phyloP scores from a whole-genome alignment of 2,797 vertebrate species.

The Muscicapa comitata region DNA sequence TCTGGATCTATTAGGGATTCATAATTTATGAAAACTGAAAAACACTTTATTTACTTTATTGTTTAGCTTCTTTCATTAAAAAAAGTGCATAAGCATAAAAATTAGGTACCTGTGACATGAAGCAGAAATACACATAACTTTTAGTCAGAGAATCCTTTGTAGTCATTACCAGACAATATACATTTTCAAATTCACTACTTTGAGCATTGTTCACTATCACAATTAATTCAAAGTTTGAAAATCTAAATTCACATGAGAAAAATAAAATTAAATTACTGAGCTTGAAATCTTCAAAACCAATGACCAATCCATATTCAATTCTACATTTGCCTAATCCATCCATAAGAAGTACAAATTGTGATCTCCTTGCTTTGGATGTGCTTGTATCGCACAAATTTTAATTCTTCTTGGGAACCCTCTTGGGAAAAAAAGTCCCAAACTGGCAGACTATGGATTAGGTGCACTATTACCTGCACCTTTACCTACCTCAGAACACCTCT shows the following conservation, averaged over 20 bases:
- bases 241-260: background rate
- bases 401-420: constrained; percentile 22
- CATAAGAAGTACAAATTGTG: background rate
- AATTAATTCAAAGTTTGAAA: background rate
- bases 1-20: background rate
- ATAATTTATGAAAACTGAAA: background rate
- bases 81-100: background rate
- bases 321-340: background rate
- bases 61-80: background rate
- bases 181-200: background rate
- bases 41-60: background rate
- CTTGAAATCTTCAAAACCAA: background rate
- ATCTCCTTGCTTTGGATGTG: background rate
- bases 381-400: background rate
- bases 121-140: background rate
- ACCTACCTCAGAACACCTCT: constrained; percentile 76
- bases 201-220: background rate
- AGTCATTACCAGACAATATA: background rate
- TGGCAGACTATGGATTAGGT: constrained; percentile 30
- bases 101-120: background rate
- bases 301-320: background rate
- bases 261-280: background rate
- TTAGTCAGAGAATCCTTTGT: background rate
- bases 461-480: constrained; percentile 64
- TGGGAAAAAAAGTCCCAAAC: constrained; percentile 34